phyloP scores from a whole-genome alignment of 2,888 invertebrate genomes.

The Lapara coniferarum region DNA sequence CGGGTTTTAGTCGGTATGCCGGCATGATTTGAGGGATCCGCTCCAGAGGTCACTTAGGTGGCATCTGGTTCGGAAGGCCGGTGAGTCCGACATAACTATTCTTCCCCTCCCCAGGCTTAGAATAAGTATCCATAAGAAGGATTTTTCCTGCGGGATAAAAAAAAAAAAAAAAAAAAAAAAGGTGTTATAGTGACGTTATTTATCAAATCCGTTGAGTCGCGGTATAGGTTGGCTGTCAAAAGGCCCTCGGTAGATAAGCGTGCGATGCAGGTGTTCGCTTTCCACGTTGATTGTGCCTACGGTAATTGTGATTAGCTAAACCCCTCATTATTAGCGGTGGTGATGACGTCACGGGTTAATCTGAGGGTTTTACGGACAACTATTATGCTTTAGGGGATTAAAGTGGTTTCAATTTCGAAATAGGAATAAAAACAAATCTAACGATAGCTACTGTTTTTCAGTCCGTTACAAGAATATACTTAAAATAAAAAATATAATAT shows the following conservation, averaged over 20 bases:
- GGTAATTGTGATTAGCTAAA: conserved; percentile 21
- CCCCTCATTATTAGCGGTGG: conserved; percentile 13
- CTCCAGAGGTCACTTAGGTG: too few relatives aligned
- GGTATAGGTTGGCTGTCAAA: conserved; percentile 52
- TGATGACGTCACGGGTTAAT: conserved; percentile 2
- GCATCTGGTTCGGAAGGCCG: too few relatives aligned
- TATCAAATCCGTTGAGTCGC: conserved; percentile 39
- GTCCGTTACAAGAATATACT: too few relatives aligned
- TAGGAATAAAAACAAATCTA: background rate
- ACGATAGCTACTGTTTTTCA: background rate
- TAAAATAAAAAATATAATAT: too few relatives aligned
- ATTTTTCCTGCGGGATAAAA: too few relatives aligned
- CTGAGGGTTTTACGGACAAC: background rate
- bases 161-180: too few relatives aligned
- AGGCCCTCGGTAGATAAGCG: conserved; percentile 50
- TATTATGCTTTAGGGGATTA: background rate
- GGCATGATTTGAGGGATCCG: too few relatives aligned
- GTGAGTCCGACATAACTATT: too few relatives aligned
- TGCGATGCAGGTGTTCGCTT: conserved; percentile 52
- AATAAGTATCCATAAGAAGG: too few relatives aligned
- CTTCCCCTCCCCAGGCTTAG: too few relatives aligned
- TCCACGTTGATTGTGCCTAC: conserved; percentile 37
- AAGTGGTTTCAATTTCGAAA: background rate
- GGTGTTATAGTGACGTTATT: too few relatives aligned
- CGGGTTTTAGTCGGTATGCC: too few relatives aligned